Conservation (phyloP, 2,797 vertebrate species). For the Diplodus puntazzo region DNA sequence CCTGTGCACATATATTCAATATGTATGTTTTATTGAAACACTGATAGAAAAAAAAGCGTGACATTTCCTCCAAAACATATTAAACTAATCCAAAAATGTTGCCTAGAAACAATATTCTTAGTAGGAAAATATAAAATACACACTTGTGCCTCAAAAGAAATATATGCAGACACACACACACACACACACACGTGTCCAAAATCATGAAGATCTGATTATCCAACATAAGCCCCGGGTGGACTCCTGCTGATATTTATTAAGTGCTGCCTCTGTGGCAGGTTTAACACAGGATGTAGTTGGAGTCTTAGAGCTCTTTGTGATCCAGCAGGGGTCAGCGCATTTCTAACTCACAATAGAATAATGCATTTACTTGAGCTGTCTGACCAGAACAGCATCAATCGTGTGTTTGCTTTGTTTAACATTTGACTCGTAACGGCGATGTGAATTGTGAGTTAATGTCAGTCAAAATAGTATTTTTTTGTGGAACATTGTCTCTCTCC, state of each 20-base stretch:
- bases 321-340: not conserved
- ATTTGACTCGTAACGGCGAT: not conserved
- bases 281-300: not conserved
- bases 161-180: too few relatives aligned
- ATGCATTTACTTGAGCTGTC: not conserved
- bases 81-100: not conserved
- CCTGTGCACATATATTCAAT: too few relatives aligned
- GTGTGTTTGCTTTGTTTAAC: not conserved
- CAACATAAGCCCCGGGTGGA: not conserved
- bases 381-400: not conserved
- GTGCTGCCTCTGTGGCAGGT: not conserved
- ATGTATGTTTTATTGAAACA: not conserved
- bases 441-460: not conserved
- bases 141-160: not conserved
- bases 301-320: not conserved
- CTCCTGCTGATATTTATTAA: not conserved
- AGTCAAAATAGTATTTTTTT: too few relatives aligned
- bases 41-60: not conserved
- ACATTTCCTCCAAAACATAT: not conserved
- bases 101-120: not conserved
- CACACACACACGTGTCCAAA: too few relatives aligned
- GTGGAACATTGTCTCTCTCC: too few relatives aligned
- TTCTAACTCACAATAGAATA: not conserved
- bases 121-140: not conserved
- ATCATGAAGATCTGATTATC: not conserved